phyloP scores from a whole-genome alignment of 2,113 vertebrate genomes.

The Pungitius pungitius region DNA sequence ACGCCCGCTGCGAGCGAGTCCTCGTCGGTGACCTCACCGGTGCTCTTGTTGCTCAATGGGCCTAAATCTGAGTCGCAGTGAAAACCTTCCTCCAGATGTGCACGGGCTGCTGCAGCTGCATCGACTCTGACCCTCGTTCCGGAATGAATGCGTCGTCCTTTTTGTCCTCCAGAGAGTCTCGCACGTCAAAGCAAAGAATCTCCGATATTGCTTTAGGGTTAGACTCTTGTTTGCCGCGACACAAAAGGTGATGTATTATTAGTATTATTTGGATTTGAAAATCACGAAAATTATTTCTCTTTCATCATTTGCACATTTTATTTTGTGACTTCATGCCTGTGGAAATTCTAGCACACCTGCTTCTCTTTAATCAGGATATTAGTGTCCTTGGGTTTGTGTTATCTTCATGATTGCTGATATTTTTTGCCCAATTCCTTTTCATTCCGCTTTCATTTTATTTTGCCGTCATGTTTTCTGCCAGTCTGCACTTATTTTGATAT shows the following conservation, averaged over 20 bases:
- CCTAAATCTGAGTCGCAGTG: not conserved
- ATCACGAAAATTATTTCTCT: conserved; percentile 11
- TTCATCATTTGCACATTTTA: conserved; percentile 37
- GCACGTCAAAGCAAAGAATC: not conserved
- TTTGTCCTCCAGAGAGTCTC: not conserved
- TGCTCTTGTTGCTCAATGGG: not conserved
- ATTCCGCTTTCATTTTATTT: conserved; percentile 34
- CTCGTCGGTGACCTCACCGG: not conserved
- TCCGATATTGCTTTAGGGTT: too few species aligned
- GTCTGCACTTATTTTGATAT: conserved; percentile 41
- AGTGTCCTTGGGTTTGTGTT: conserved; percentile 32
- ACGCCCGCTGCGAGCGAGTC: not conserved
- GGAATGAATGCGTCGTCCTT: not conserved
- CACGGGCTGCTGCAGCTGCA: not conserved
- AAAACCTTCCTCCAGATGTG: not conserved
- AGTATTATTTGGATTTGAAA: conserved; percentile 10
- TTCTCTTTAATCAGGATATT: conserved; percentile 27
- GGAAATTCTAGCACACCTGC: conserved; percentile 26
- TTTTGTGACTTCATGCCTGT: conserved; percentile 23
- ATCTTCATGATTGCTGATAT: conserved; percentile 26
- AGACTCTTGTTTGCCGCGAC: not conserved
- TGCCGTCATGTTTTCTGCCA: conserved; percentile 15
- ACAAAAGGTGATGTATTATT: not conserved
- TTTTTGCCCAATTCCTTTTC: conserved; percentile 47
- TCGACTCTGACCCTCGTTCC: not conserved